Conservation (phyloP, 1,140 invertebrate species). For the Chionoecetes opilio region DNA sequence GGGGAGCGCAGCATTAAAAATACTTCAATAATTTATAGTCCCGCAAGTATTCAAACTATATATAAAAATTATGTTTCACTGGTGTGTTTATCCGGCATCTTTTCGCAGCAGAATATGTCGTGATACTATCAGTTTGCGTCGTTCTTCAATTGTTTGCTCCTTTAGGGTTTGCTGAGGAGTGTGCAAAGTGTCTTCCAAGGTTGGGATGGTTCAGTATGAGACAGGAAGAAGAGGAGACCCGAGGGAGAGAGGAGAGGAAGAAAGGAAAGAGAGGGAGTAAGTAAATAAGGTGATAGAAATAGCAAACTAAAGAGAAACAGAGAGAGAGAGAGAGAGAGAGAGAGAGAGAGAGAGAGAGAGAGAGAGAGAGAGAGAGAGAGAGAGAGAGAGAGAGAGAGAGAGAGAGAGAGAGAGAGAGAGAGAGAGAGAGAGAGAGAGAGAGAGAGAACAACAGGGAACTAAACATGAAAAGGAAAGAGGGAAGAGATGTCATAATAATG, state of each 20-base stretch:
- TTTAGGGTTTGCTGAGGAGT: neutral
- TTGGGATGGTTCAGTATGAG: neutral
- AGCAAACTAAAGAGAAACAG: neutral
- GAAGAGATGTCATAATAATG: neutral
- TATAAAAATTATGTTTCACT: neutral
- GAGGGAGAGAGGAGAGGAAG: constrained; percentile 13
- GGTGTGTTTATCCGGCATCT: constrained; percentile 66
- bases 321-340: no score
- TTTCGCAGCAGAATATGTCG: constrained; percentile 70
- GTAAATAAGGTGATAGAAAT: neutral
- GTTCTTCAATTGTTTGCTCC: constrained; percentile 8
- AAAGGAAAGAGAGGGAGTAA: neutral
- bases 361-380: no score
- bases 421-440: constrained; percentile 27
- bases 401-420: constrained; percentile 27
- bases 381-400: neutral
- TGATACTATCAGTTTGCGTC: constrained; percentile 54
- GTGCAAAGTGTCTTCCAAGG: constrained; percentile 18
- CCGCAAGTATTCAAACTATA: neutral
- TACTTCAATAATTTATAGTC: neutral
- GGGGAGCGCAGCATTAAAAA: neutral
- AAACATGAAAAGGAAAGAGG: neutral
- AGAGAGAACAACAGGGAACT: neutral
- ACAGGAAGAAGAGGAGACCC: neutral
- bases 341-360: no score